Conservation (phyloP, 2,888 invertebrate species). For the Acronicta aceris region DNA sequence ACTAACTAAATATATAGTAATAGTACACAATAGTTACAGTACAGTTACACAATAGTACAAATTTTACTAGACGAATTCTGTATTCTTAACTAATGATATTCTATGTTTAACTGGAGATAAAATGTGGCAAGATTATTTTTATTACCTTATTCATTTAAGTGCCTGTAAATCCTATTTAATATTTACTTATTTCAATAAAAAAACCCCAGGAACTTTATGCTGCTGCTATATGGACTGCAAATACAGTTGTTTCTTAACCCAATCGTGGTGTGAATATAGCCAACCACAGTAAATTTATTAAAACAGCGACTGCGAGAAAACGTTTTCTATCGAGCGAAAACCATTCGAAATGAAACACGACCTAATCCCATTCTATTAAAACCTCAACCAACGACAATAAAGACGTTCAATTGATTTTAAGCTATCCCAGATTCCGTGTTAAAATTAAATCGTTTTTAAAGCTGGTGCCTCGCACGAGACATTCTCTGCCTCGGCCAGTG, state of each 20-base stretch:
- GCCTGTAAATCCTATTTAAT: no score
- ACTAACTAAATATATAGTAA: no score
- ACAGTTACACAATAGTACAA: no score
- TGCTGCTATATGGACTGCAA: no score
- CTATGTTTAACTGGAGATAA: no score
- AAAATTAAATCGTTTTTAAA: slow-evolving; percentile 24
- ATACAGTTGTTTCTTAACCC: background rate
- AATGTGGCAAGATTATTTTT: no score
- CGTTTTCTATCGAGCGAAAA: slow-evolving; percentile 16
- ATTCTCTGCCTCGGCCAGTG: background rate
- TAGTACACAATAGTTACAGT: no score
- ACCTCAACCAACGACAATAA: slow-evolving; percentile 16
- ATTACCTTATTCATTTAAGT: no score
- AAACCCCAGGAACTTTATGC: no score
- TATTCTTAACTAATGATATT: no score
- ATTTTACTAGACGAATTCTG: no score
- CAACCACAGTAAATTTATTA: slow-evolving; percentile 7
- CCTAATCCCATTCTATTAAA: slow-evolving; percentile 30
- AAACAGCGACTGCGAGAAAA: slow-evolving; percentile 13
- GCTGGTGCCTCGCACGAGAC: background rate
- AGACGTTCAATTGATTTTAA: slow-evolving; percentile 33
- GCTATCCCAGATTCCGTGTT: slow-evolving; percentile 12
- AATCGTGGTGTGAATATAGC: background rate
- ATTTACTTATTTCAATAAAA: no score
- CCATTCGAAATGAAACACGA: slow-evolving; percentile 18